Percentiles rank a stretch among this genome's conserved stretches.
phyloP scores from a whole-genome alignment of 2,797 vertebrate genomes.

The Sciurus carolinensis region DNA sequence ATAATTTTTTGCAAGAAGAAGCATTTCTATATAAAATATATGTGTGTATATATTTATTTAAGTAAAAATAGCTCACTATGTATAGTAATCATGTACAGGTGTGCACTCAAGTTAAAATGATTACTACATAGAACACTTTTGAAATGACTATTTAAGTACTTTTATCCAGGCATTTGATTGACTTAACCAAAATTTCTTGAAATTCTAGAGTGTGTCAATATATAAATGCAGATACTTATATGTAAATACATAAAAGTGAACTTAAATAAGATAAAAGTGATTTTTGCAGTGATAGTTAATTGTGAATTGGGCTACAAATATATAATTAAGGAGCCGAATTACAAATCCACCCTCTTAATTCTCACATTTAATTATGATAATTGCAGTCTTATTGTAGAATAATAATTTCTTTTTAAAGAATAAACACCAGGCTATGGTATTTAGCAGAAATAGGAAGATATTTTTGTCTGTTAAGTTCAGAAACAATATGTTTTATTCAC shows the following conservation, averaged over 20 bases:
- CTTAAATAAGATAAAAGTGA: constrained; percentile 13
- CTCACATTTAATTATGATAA: neutral
- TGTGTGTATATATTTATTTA: neutral
- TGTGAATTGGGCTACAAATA: neutral
- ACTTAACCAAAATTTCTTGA: constrained; percentile 28
- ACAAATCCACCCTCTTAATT: neutral
- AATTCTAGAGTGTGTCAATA: neutral
- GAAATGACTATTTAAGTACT: neutral
- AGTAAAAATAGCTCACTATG: neutral
- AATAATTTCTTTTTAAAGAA: neutral
- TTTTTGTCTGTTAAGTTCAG: neutral
- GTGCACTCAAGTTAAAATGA: neutral
- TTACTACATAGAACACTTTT: neutral
- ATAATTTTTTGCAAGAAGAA: neutral
- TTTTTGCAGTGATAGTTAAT: constrained; percentile 36
- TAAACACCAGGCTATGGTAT: neutral
- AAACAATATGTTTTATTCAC: neutral
- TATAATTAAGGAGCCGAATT: constrained; percentile 22
- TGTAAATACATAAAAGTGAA: neutral
- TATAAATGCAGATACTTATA: neutral
- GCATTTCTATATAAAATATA: neutral
- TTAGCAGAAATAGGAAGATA: neutral
- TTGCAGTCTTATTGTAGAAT: neutral
- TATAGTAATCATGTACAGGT: neutral
- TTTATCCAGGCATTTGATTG: neutral